phyloP scores from a whole-genome alignment of 2,113 vertebrate genomes.

The Maccullochella peelii region DNA sequence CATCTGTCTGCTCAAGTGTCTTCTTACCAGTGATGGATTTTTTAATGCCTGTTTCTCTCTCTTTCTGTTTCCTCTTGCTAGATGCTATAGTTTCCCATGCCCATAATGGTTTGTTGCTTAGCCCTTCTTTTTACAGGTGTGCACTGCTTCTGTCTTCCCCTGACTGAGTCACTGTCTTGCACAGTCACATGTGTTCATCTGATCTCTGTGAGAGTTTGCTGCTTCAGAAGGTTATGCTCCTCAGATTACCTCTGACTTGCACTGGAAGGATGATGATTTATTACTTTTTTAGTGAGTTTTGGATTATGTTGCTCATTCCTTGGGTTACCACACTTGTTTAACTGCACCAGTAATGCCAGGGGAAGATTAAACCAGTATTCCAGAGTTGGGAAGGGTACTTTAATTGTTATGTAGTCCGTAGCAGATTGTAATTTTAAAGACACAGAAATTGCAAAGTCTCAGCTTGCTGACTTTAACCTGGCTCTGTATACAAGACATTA shows the following conservation, averaged over 20 bases:
- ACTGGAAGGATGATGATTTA: constrained; percentile 45
- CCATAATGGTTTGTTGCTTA: constrained; percentile 8
- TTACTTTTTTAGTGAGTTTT: constrained; percentile 34
- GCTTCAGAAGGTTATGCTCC: constrained; percentile 49
- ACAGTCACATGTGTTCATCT: constrained; percentile 52
- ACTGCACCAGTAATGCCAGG: constrained; percentile 14
- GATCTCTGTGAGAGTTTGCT: constrained; percentile 72
- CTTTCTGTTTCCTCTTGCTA: neutral
- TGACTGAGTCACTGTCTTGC: constrained; percentile 44
- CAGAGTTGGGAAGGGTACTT: constrained; percentile 4
- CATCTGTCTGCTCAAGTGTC: constrained; percentile 22
- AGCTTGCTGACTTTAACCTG: constrained; percentile 21
- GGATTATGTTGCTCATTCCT: constrained; percentile 32
- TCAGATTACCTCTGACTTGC: constrained; percentile 62
- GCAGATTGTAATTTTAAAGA: neutral
- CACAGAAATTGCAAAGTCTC: neutral
- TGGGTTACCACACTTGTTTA: constrained; percentile 18
- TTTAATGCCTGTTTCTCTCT: neutral
- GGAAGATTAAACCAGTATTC: constrained; percentile 22
- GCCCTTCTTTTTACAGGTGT: constrained; percentile 14
- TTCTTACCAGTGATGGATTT: constrained; percentile 31
- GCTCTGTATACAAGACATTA: neutral
- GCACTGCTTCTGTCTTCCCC: constrained; percentile 14
- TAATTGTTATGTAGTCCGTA: neutral
- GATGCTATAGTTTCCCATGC: neutral